Percentiles rank a stretch among this genome's conserved stretches.
These are phyloP conservation scores for Etheostoma cragini DNA, from an alignment of 2,113 vertebrate genomes.

Conservation along the genomic window DNA sequence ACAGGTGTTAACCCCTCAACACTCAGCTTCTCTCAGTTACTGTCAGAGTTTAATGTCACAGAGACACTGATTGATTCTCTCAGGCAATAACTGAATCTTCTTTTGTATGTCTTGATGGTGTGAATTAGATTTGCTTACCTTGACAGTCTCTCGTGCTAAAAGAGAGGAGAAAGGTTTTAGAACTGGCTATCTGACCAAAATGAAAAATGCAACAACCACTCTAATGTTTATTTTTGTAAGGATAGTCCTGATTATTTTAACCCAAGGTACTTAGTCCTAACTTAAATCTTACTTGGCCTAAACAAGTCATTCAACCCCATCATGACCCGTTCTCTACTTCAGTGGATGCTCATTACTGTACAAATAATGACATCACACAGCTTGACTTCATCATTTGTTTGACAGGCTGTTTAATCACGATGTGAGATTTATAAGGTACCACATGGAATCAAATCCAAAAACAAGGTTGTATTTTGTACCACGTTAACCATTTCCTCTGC, in stretches of 20 bases:
- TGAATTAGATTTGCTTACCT: constrained; percentile 85
- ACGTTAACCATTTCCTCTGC: neutral
- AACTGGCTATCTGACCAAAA: neutral
- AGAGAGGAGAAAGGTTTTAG: constrained; percentile 68
- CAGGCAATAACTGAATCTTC: neutral
- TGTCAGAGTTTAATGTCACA: neutral
- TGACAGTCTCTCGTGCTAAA: constrained; percentile 90
- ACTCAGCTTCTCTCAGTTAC: neutral
- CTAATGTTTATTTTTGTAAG: neutral
- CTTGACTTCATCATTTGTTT: constrained; percentile 1
- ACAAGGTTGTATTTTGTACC: neutral
- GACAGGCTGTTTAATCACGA: constrained; percentile 1
- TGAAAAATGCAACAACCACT: neutral
- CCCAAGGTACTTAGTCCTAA: neutral
- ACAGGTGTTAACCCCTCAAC: neutral
- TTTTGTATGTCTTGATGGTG: neutral
- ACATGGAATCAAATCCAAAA: neutral
- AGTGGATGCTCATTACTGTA: constrained; percentile 4
- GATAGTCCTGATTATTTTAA: neutral
- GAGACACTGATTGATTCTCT: neutral
- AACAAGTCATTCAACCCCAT: neutral
- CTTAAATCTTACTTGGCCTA: neutral
- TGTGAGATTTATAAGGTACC: constrained; percentile 9
- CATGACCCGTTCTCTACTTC: neutral
- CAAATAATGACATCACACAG: constrained; percentile 16